These are phyloP conservation scores for Baryphthengus martii DNA, from an alignment of 2,113 vertebrate species.

Conservation along the genomic window DNA sequence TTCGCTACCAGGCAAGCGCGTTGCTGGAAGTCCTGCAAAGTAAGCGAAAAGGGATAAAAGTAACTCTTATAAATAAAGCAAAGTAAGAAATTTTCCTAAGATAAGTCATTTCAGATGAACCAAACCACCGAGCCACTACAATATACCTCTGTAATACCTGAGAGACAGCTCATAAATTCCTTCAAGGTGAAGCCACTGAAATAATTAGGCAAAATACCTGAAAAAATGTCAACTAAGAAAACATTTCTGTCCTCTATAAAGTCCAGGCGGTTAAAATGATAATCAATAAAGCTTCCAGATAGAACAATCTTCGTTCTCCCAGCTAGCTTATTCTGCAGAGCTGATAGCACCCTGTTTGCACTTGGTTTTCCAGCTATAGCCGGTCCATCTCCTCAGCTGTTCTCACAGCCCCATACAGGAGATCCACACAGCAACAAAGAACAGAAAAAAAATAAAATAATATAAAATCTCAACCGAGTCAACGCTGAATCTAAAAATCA, in stretches of 20 bases:
- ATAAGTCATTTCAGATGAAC: neutral
- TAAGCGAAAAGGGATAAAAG: neutral
- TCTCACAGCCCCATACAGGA: neutral
- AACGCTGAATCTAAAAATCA: neutral
- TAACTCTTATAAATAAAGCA: neutral
- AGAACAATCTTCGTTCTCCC: neutral
- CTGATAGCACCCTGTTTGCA: accelerated
- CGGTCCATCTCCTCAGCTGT: neutral
- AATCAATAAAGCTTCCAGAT: neutral
- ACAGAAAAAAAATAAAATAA: neutral
- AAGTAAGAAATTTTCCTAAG: neutral
- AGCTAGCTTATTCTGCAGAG: neutral
- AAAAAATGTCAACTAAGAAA: neutral
- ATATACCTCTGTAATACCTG: neutral
- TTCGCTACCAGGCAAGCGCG: too few species aligned
- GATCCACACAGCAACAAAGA: neutral
- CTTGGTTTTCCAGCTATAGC: neutral
- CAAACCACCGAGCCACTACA: neutral
- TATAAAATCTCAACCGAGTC: neutral
- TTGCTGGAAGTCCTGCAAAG: neutral
- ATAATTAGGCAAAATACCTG: neutral
- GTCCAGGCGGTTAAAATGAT: neutral
- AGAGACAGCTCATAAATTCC: neutral
- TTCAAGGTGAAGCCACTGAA: neutral
- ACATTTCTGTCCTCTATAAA: neutral